Base-by-base conservation (phyloP, 2,113 vertebrate genomes). In the Xenotilapia flavipinnis region DNA sequence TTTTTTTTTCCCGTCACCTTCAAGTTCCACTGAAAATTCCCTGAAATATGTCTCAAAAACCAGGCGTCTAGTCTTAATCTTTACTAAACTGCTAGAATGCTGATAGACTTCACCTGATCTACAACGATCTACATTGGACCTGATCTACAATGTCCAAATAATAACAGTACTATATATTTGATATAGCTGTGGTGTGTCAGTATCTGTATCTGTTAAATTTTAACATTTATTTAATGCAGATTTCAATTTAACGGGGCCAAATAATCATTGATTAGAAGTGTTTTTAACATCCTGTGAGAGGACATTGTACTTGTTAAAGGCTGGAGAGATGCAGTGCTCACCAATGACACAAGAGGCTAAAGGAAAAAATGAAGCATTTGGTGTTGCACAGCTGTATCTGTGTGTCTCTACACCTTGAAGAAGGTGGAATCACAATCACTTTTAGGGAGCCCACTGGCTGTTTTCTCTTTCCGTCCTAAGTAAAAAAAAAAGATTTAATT, bases 91-190 rank as follows among this genome's bases (percentile, higher is more conserved):
- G 31, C 31, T 36, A 65, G 17, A 36, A 65, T 65, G 31, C 2
- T n/a, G 31, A 70, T 40, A 40, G 36, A 40, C 62, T 1, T 3
- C 5, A 40, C 2, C 1, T 70, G 62, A 40, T 13, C 19, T n/a
- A n/a, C n/a, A n/a, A n/a, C n/a, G 1, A 65, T 12, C 0, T 65
- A 1, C 1, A 0, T 21, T 38, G 31, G 10, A 38, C 31, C 10
- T 65, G 33, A 68, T 38, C 33, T 68, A 21, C 62, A 13, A 28
- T 28, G 28, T 28, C 1, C 60, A 65, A 65, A n/a, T 42, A 0
- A 6, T 23, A 40, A 9, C n/a, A 23, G 7, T 23, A 36, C 11
- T 68, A 21, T 1, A 68, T 23, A 23, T 23, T 23, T 70, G 36
- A 70, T 70, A 70, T 23, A 40, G 62, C 12, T 70, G 36, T 70